Conservation (phyloP, 2,888 invertebrate genomes). For the Drosophila atripex region DNA sequence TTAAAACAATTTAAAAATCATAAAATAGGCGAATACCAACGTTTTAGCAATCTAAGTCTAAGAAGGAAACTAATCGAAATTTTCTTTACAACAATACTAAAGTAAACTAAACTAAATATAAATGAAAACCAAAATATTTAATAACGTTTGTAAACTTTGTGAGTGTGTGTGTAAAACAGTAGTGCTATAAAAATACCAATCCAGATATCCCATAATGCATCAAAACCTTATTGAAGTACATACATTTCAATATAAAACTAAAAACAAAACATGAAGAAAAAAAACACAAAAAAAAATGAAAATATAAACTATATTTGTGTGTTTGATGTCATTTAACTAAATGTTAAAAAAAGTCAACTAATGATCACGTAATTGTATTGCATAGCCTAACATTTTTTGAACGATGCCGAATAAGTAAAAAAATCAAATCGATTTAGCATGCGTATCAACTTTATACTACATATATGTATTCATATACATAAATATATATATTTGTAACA, state of each 20-base stretch:
- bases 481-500: conserved; percentile 3
- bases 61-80: conserved; percentile 41
- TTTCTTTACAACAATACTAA: conserved; percentile 40
- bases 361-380: conserved; percentile 44
- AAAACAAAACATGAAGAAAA: conserved; percentile 15
- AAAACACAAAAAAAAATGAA: conserved; percentile 14
- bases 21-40: conserved; percentile 52
- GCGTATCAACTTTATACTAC: conserved; percentile 44
- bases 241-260: conserved; percentile 33
- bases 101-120: conserved; percentile 10
- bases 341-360: conserved; percentile 56
- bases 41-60: conserved; percentile 47
- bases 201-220: conserved; percentile 45
- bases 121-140: conserved; percentile 17
- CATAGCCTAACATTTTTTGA: conserved; percentile 47
- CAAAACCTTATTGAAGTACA: conserved; percentile 40
- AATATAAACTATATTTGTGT: conserved; percentile 42
- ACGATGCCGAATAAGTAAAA: conserved; percentile 18
- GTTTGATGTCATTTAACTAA: conserved; percentile 66
- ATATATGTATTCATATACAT: conserved; percentile 25
- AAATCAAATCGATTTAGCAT: conserved; percentile 39
- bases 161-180: conserved; percentile 44
- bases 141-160: conserved; percentile 44
- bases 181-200: conserved; percentile 26
- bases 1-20: conserved; percentile 19